Percentiles rank a stretch among this genome's conserved stretches.
Evolutionary conservation across 2,113 vertebrate genomes (phyloP).

Genomic region (Piaya cayana): DNA sequence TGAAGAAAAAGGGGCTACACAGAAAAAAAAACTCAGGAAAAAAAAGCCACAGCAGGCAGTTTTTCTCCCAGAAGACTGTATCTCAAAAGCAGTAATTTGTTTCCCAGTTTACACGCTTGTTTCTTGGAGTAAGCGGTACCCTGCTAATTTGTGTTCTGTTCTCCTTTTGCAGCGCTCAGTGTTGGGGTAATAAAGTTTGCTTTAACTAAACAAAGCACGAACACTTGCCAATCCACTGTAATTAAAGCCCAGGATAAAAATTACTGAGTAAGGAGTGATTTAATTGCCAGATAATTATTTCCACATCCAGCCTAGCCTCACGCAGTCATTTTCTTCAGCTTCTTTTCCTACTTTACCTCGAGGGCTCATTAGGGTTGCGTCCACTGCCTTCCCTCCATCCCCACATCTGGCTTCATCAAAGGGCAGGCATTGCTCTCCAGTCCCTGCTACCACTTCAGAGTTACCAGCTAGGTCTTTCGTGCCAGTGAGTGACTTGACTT

Average conservation of each 20-base stretch:
- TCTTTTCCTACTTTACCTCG: slow-evolving; percentile 83
- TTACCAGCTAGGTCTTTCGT: slow-evolving; percentile 89
- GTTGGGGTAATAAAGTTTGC: slow-evolving; percentile 53
- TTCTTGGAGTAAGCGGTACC: background rate
- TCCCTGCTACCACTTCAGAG: slow-evolving; percentile 94
- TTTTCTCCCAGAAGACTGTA: background rate
- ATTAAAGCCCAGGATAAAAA: slow-evolving; percentile 65
- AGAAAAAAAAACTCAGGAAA: background rate
- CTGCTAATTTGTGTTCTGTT: slow-evolving; percentile 40
- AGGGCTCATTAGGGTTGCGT: slow-evolving; percentile 96
- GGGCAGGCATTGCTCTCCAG: slow-evolving; percentile 95
- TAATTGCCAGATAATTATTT: slow-evolving; percentile 57
- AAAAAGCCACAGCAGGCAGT: background rate
- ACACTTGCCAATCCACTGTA: slow-evolving; percentile 56
- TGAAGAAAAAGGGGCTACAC: background rate
- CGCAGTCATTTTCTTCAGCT: background rate
- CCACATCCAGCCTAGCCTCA: background rate
- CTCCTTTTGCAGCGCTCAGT: slow-evolving; percentile 14
- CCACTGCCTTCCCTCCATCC: slow-evolving; percentile 95
- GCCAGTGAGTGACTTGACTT: slow-evolving; percentile 86
- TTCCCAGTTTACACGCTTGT: background rate
- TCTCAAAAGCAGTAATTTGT: background rate
- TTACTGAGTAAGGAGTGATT: slow-evolving; percentile 30
- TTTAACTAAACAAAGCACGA: slow-evolving; percentile 64
- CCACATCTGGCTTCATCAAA: slow-evolving; percentile 96